Conservation (phyloP, 2,797 vertebrate species). For the Sus cebifrons region DNA sequence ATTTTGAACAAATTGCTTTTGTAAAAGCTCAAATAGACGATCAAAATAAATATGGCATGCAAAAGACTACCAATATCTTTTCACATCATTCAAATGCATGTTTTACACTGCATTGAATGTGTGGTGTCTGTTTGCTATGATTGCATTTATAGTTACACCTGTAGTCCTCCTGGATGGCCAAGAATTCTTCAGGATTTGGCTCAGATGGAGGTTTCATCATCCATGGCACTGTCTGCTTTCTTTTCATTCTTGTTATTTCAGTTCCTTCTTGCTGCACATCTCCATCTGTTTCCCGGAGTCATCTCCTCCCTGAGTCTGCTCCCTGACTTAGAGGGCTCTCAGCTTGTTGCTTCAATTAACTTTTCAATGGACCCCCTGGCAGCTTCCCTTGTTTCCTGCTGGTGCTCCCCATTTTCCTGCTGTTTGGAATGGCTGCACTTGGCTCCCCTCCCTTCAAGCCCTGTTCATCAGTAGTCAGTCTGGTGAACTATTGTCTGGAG, state of each 20-base stretch:
- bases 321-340: constrained; percentile 74
- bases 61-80: background rate
- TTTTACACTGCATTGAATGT: background rate
- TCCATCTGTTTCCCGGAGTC: constrained; percentile 71
- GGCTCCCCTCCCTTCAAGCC: background rate
- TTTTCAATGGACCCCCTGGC: constrained; percentile 84
- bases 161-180: background rate
- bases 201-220: background rate
- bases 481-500: constrained; percentile 83
- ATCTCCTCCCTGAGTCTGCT: constrained; percentile 61
- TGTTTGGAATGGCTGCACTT: constrained; percentile 82
- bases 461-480: constrained; percentile 82
- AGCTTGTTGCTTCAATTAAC: constrained; percentile 88
- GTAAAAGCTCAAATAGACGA: too few species aligned
- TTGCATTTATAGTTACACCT: background rate
- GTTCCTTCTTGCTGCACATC: constrained; percentile 60
- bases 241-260: background rate
- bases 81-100: background rate
- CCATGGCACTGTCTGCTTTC: background rate
- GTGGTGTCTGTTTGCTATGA: background rate
- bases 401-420: constrained; percentile 77
- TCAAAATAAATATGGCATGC: background rate
- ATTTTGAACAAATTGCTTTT: too few species aligned
- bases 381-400: constrained; percentile 81
- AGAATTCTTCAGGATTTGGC: background rate